Conservation (phyloP, 2,888 invertebrate genomes). For the Polyommatus icarus region DNA sequence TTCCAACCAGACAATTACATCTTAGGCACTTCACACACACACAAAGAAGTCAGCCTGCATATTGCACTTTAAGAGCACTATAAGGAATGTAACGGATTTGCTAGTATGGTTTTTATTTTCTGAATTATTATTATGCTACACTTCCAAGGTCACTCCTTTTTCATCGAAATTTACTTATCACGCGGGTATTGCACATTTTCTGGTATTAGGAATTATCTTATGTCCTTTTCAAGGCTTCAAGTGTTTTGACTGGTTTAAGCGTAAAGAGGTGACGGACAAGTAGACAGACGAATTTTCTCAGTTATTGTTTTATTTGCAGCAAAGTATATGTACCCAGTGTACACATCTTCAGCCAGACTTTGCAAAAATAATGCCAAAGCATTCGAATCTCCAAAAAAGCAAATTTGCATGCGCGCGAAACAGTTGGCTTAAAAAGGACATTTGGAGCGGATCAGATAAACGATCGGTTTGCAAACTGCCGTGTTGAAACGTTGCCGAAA, state of each 20-base stretch:
- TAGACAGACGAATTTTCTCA: too few relatives aligned
- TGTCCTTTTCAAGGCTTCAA: too few relatives aligned
- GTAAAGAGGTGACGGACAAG: too few relatives aligned
- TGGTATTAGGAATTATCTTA: too few relatives aligned
- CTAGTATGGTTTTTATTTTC: too few relatives aligned
- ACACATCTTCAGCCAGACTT: not conserved
- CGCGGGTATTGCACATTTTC: too few relatives aligned
- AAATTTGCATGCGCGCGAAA: not conserved
- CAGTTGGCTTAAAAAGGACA: conserved; percentile 19
- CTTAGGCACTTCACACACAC: not conserved
- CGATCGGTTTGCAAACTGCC: conserved; percentile 23
- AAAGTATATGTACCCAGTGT: not conserved
- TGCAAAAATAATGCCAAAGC: not conserved
- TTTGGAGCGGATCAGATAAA: conserved; percentile 20
- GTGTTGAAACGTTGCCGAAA: conserved; percentile 18
- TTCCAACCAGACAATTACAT: conserved; percentile 16
- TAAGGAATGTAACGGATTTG: not conserved
- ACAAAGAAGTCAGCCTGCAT: not conserved
- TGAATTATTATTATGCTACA: too few relatives aligned
- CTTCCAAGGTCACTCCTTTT: too few relatives aligned
- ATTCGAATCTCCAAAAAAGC: not conserved
- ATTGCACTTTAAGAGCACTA: not conserved
- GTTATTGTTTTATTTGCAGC: not conserved
- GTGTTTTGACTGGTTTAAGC: too few relatives aligned
- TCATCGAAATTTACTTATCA: too few relatives aligned